phyloP scores from a whole-genome alignment of 2,113 vertebrate species.

The Loxodonta africana region DNA sequence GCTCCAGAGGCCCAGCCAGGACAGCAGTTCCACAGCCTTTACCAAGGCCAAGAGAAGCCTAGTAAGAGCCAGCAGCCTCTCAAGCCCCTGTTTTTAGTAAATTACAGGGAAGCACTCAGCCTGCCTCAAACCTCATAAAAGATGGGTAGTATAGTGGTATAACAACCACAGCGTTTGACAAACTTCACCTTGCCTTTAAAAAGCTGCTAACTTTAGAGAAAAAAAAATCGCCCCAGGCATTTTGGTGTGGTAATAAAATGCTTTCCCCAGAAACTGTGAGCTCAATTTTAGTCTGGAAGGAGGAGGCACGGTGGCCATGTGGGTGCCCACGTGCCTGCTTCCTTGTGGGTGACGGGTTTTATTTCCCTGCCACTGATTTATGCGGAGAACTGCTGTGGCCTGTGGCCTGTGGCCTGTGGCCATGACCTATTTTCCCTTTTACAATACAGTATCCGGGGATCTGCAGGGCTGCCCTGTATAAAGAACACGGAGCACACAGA shows the following conservation, averaged over 20 bases:
- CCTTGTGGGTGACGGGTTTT: constrained; percentile 54
- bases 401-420: constrained; percentile 28
- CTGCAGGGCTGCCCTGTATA: not conserved
- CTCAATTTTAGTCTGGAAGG: constrained; percentile 44
- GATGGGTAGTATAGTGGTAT: constrained; percentile 57
- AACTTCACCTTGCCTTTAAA: constrained; percentile 69
- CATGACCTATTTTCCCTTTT: constrained; percentile 81
- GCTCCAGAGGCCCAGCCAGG: not conserved
- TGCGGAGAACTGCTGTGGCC: constrained; percentile 31
- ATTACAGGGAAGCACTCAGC: not conserved
- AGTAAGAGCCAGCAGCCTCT: not conserved
- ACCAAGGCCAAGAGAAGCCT: not conserved
- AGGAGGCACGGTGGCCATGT: not conserved
- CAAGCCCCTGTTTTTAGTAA: constrained; percentile 38
- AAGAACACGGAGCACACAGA: not conserved
- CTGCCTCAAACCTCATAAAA: constrained; percentile 68
- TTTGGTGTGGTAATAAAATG: constrained; percentile 65
- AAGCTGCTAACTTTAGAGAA: constrained; percentile 79
- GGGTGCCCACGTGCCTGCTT: not conserved
- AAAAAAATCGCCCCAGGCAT: constrained; percentile 45
- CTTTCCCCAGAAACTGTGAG: not conserved
- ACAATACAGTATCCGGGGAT: not conserved
- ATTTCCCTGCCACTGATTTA: constrained; percentile 39
- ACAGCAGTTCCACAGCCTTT: not conserved
- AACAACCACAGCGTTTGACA: constrained; percentile 39